Conservation (phyloP, 2,797 vertebrate genomes). For the Pangasius larnaudii region DNA sequence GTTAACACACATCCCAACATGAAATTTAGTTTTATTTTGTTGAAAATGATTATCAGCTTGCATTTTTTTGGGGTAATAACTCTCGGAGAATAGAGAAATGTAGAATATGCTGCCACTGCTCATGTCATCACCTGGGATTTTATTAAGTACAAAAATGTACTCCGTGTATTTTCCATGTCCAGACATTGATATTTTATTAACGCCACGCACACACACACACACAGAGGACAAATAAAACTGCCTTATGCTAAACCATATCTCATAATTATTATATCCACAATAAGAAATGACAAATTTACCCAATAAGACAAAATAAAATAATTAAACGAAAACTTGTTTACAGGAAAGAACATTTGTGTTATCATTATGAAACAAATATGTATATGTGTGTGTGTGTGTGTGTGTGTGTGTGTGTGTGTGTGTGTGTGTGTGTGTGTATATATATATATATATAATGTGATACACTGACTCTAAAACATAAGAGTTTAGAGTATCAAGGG, state of each 20-base stretch:
- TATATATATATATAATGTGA: too few species aligned
- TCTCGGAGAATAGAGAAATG: neutral
- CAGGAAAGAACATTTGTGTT: neutral
- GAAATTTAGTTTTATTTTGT: neutral
- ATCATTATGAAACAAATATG: neutral
- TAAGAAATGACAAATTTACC: neutral
- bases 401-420: too few species aligned
- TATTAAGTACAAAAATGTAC: neutral
- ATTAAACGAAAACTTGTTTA: neutral
- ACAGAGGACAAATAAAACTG: neutral
- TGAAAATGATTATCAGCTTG: neutral
- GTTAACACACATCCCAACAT: neutral
- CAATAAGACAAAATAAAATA: neutral
- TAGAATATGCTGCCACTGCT: slow-evolving; percentile 8
- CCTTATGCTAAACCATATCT: neutral
- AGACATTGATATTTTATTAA: neutral
- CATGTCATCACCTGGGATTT: slow-evolving; percentile 14
- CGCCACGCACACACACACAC: neutral
- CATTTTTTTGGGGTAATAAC: neutral
- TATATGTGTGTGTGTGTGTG: too few species aligned
- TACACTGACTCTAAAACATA: neutral
- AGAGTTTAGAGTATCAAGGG: neutral
- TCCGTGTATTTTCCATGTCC: neutral
- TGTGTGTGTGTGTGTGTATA: too few species aligned
- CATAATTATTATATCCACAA: neutral